Evolutionary conservation across 1,140 invertebrate genomes (phyloP), one percentile per base, ranked within the genome.

Genomic region (Diachasma alloeum): DNA sequence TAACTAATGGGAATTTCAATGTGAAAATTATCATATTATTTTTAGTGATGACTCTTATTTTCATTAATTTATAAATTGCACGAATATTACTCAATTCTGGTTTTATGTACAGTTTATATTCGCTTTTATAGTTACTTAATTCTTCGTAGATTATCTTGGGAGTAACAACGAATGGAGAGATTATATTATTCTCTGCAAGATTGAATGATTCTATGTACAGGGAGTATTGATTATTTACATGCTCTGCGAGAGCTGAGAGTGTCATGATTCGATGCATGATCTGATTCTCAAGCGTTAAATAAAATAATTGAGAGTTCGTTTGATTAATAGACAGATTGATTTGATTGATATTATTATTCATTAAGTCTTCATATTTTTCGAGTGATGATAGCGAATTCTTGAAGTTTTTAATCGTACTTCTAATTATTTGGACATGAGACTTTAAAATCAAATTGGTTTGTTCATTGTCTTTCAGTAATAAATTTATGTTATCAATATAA

Each of bases 121-220:
- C 56, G 22, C 80, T 56, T 17, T 72, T 46, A 13, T 75, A 19
- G 4, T 69, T 63, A 46, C 81, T 83, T 10, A 81, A 83, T n/a
- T 78, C 69, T 24, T 80, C 13, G n/a, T n/a, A n/a, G 72, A 85
- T 70, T 66, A 79, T 66, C 44, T 78, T 75, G 22, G 81, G 69
- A 46, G 79, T 78, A 72, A 83, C 81, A 13, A 86, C 79, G 31
- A 79, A 82, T 0, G 81, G 85, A 56, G 84, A 81, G 17, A 87
- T 79, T 1, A 77, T 82, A 31, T 80, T 79, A 8, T 82, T 75
- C 80, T 83, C 84, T 0, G 76, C 80, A 46, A 85, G 82, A 53
- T 83, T 66, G 15, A 86, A 83, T 37, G 82, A 80, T 0, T 76
- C 36, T 4, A 86, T 75, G 26, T 8, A 8, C 66, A 68, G 39